These are phyloP conservation scores for Tachycineta bicolor DNA, from an alignment of 2,113 vertebrate species.

Conservation along the genomic window DNA sequence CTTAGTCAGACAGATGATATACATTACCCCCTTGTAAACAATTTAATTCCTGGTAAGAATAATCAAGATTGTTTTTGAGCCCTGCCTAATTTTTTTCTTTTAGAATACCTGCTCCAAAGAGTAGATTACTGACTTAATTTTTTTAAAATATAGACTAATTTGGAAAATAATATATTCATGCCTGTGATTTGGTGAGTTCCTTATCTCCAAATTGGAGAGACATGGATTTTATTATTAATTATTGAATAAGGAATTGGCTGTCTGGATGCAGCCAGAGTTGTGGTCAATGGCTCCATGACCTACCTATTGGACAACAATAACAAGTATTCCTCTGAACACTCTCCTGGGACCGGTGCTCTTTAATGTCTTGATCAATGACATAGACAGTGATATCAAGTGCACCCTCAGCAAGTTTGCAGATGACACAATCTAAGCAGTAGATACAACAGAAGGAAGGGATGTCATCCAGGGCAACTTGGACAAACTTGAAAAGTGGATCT, in stretches of 20 bases:
- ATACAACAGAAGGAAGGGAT: neutral
- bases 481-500: neutral
- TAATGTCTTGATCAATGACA: neutral
- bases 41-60: neutral
- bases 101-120: neutral
- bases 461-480: neutral
- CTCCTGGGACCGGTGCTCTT: neutral
- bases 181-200: neutral
- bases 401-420: neutral
- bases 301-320: accelerated
- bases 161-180: neutral
- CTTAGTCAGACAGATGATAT: neutral
- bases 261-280: neutral
- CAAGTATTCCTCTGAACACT: neutral
- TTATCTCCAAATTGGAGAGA: neutral
- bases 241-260: neutral
- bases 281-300: neutral
- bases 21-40: neutral
- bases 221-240: neutral
- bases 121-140: neutral
- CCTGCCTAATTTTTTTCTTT: neutral
- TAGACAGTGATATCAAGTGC: neutral
- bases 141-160: neutral
- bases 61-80: neutral
- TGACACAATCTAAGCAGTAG: neutral